Base-by-base conservation (phyloP, 2,113 vertebrate genomes). In the Phoenicopterus ruber region DNA sequence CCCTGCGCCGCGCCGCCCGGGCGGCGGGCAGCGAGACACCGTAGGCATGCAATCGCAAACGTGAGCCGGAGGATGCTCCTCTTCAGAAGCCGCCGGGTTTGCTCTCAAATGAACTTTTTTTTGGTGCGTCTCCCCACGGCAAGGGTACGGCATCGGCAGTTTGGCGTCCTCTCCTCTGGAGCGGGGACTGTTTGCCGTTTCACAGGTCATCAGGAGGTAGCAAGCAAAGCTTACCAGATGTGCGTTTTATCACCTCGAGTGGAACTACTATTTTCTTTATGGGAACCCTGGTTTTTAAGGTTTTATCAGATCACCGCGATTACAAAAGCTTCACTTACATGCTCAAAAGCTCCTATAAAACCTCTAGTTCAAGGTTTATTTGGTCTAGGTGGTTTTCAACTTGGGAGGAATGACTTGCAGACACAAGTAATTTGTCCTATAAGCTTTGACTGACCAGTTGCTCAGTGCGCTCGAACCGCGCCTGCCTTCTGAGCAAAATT, bases 401-500 rank as follows among this genome's bases (percentile, higher is more conserved):
- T 67, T 94, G 87, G 87, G 49, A 93, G 69, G 76, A 97, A 95
- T 20, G 57, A 94, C 89, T 95, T 93, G 67, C 81, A 95, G 93
- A 95, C 94, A 86, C 44, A 62, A 95, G 87, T 76, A 42, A 96
- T 96, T 97, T 94, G 81, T 84, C 90, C 95, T 70, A 16, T 25
- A 90, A 94, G 95, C 89, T 96, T 22, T 89, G 66, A 91, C 71
- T 96, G 96, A 97, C 86, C 84, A 87, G 61, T 81, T 24, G 4
- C 15, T 86, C 36, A 36, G 24, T n/a, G 89, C 44, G 2, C 89
- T 82, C 69, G 15, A 95, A 82, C 83, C 52, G 29, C 0, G 29
- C 72, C 96, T 94, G 95, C 90, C 82, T 94, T 94, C 86, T 84
- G 61, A 96, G 96, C 86, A 94, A 96, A 97, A 97, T 96, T 98